Conservation (phyloP, 2,113 vertebrate species). For the Cyphomyrus plagiostoma region DNA sequence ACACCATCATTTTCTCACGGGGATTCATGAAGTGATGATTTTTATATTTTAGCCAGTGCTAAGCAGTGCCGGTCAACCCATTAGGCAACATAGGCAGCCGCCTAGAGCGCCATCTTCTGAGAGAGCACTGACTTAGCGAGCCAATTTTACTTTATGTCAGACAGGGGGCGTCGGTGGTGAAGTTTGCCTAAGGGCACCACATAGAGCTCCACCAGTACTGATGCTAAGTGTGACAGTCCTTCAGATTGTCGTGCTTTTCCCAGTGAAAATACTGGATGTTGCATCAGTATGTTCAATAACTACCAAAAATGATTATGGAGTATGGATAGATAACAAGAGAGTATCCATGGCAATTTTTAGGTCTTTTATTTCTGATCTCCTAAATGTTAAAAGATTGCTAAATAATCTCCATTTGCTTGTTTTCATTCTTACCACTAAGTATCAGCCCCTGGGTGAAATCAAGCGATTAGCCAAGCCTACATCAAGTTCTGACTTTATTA, state of each 20-base stretch:
- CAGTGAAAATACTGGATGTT: not conserved
- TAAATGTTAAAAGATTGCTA: not conserved
- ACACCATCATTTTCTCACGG: not conserved
- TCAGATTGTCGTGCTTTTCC: not conserved
- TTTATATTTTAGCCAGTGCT: not conserved
- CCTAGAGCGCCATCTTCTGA: not conserved
- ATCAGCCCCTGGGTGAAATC: not conserved
- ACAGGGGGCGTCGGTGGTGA: not conserved
- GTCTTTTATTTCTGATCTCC: not conserved
- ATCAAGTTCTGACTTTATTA: not conserved
- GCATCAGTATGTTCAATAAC: not conserved
- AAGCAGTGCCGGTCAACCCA: not conserved
- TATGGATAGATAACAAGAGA: not conserved
- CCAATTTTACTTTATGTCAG: not conserved
- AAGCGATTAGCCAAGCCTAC: not conserved
- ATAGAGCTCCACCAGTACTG: not conserved
- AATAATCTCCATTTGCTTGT: not conserved
- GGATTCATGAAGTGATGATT: too few relatives aligned
- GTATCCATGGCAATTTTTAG: not conserved
- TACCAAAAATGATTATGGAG: not conserved
- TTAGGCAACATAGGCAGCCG: not conserved
- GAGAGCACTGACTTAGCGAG: not conserved
- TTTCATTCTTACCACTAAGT: not conserved
- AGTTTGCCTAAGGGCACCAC: not conserved
- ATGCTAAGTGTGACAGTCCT: not conserved